Evolutionary conservation across 2,113 vertebrate genomes (phyloP).

Genomic region (Hepsetus odoe): DNA sequence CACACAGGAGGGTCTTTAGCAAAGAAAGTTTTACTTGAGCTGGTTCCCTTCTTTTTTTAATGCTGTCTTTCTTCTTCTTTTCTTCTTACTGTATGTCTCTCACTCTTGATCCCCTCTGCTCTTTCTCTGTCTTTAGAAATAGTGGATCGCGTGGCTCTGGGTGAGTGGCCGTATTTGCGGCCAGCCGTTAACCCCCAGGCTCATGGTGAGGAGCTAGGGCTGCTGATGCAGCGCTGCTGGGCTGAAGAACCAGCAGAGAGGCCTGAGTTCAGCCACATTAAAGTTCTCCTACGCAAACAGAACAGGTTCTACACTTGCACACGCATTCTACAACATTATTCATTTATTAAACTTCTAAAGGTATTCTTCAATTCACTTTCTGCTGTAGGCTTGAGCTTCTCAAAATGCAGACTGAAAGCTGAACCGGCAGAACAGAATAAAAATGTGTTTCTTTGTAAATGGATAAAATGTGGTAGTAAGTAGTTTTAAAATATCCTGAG

Average conservation of each 20-base stretch:
- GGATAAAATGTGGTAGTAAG: too few relatives aligned
- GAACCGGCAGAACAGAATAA: too few relatives aligned
- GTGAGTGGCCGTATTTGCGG: constrained; percentile 85
- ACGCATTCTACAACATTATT: too few relatives aligned
- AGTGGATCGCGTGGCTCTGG: constrained; percentile 85
- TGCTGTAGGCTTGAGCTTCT: neutral
- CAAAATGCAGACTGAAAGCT: too few relatives aligned
- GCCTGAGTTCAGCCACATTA: constrained; percentile 90
- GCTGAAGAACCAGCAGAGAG: constrained; percentile 88
- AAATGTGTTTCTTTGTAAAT: too few relatives aligned
- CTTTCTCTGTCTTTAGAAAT: constrained; percentile 77
- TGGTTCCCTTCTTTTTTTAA: neutral
- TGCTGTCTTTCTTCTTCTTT: neutral
- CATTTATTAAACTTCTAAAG: too few relatives aligned
- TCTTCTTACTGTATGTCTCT: neutral
- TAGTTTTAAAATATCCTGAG: too few relatives aligned
- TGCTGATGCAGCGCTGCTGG: constrained; percentile 94
- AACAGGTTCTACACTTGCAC: constrained; percentile 79
- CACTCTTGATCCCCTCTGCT: neutral
- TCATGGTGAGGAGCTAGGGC: constrained; percentile 88
- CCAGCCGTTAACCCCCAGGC: constrained; percentile 77
- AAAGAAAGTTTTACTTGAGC: neutral
- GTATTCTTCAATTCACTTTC: neutral
- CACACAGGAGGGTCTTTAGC: neutral
- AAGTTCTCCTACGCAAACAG: constrained; percentile 84